phyloP scores from a whole-genome alignment of 2,113 vertebrate genomes.

The Cochlearius cochlearius region DNA sequence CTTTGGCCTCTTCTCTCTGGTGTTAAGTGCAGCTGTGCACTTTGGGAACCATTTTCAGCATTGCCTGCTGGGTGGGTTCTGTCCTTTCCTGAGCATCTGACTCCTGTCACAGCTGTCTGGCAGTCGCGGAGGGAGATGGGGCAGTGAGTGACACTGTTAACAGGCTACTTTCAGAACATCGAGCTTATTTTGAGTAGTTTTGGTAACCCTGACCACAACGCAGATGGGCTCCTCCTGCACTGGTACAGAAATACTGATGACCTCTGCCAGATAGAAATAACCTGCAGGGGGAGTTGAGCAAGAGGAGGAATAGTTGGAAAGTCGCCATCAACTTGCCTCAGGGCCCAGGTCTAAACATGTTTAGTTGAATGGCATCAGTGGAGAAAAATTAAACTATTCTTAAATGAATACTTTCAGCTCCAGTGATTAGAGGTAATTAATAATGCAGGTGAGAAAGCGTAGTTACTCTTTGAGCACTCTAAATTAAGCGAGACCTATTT shows the following conservation, averaged over 20 bases:
- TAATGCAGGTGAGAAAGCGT: background rate
- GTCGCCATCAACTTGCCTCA: background rate
- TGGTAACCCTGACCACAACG: background rate
- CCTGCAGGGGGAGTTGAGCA: background rate
- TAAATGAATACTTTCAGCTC: slow-evolving; percentile 21
- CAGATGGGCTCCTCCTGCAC: background rate
- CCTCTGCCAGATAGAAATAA: background rate
- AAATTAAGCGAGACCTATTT: slow-evolving; percentile 59
- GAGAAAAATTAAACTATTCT: slow-evolving; percentile 37
- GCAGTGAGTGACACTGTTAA: background rate
- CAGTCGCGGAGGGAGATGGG: background rate
- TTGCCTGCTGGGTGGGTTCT: background rate
- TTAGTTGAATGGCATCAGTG: background rate
- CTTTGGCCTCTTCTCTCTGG: background rate
- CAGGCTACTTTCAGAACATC: background rate
- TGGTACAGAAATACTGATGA: background rate
- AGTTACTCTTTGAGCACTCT: slow-evolving; percentile 8
- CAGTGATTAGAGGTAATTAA: slow-evolving; percentile 53
- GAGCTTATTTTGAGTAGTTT: background rate
- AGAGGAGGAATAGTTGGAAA: background rate
- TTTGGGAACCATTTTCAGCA: background rate
- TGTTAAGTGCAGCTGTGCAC: background rate
- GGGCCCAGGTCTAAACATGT: background rate
- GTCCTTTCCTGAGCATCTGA: background rate
- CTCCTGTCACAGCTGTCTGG: background rate